phyloP scores from a whole-genome alignment of 2,113 vertebrate species.

The rabbit (Oryctolagus cuniculus) region mOryCun1.1 NC_091439.1:133742501-133743000 shows the following conservation, averaged over 20 bases:
- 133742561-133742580: background rate
- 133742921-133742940: background rate
- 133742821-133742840: background rate
- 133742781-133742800: background rate
- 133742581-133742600: background rate
- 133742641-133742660: background rate
- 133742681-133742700: background rate
- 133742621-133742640: constrained; percentile 13
- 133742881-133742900: background rate
- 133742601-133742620: background rate
- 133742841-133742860: background rate
- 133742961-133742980: constrained; percentile 46
- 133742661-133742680: background rate
- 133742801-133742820: constrained; percentile 31
- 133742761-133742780: background rate
- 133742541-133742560: background rate
- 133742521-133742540: background rate
- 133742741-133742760: background rate
- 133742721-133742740: constrained; percentile 26
- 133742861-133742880: constrained; percentile 14
- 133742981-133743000: background rate
- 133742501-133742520: background rate
- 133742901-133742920: constrained; percentile 52
- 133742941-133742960: constrained; percentile 18
- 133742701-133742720: constrained; percentile 2